Evolutionary conservation across 1,140 invertebrate genomes (phyloP).

Genomic region (Neodiprion lecontei): DNA sequence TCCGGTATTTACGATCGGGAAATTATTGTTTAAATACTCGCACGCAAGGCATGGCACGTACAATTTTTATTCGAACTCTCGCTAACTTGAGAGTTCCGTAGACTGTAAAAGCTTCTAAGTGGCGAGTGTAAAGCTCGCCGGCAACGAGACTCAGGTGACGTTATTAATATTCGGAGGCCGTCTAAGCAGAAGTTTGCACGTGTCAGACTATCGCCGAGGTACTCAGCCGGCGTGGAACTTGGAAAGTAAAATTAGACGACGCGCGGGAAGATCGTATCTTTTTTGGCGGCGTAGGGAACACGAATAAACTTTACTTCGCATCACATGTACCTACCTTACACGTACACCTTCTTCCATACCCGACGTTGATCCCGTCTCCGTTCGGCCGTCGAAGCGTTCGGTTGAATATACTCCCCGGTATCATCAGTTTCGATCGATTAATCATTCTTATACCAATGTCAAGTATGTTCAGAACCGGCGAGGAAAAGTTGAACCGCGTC

Average conservation of each 20-base stretch:
- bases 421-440: background rate
- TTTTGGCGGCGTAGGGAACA: background rate
- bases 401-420: background rate
- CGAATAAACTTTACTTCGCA: background rate
- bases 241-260: conserved; percentile 3
- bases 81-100: no score
- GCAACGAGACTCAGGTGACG: background rate
- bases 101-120: no score
- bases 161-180: background rate
- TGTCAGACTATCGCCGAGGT: background rate
- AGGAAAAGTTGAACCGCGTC: background rate
- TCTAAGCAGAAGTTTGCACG: background rate
- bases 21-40: background rate
- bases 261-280: background rate
- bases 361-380: background rate
- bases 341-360: no score
- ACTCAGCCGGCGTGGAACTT: background rate
- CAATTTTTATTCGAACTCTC: background rate
- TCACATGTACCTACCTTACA: no score
- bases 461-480: background rate
- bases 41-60: background rate
- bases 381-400: background rate
- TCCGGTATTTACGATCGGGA: no score
- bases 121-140: background rate
- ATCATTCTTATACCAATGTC: background rate